Evolutionary conservation across 2,888 invertebrate species (phyloP).

Genomic region (Alloplasta piceator): DNA sequence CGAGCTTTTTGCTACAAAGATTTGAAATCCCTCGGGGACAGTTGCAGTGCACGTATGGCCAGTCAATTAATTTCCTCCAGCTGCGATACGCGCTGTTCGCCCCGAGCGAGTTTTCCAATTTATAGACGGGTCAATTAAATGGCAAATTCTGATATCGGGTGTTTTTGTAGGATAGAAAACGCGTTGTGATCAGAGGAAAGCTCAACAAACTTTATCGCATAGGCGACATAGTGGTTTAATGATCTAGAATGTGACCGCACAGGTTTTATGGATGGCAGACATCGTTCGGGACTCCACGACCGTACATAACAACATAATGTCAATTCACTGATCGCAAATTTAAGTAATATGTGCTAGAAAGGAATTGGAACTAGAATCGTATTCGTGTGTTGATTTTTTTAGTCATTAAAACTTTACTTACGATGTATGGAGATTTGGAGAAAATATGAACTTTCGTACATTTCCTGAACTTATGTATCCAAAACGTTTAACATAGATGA

Average conservation of each 20-base stretch:
- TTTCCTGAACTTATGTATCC: neutral
- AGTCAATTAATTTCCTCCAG: conserved; percentile 44
- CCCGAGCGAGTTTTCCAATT: conserved; percentile 44
- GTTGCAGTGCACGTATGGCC: conserved; percentile 22
- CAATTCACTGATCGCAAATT: neutral
- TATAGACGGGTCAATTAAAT: conserved; percentile 57
- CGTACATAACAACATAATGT: neutral
- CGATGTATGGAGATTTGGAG: neutral
- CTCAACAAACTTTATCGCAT: neutral
- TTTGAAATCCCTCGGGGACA: conserved; percentile 35
- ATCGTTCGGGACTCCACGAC: neutral
- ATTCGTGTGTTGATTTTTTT: neutral
- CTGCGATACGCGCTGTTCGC: conserved; percentile 55
- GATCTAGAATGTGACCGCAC: neutral
- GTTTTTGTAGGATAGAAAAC: conserved; percentile 30
- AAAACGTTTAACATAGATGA: neutral
- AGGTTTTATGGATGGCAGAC: neutral
- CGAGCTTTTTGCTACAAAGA: neutral
- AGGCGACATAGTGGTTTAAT: neutral
- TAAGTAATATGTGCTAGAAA: no score
- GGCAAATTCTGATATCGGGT: conserved; percentile 31
- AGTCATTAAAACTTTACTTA: neutral
- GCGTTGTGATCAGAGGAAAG: conserved; percentile 24
- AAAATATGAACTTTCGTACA: neutral
- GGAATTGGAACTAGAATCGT: neutral